Percentiles rank a stretch among this genome's conserved stretches.
These are phyloP conservation scores for Lamellibrachia columna DNA, from an alignment of 2,888 invertebrate genomes.

Conservation along the genomic window DNA sequence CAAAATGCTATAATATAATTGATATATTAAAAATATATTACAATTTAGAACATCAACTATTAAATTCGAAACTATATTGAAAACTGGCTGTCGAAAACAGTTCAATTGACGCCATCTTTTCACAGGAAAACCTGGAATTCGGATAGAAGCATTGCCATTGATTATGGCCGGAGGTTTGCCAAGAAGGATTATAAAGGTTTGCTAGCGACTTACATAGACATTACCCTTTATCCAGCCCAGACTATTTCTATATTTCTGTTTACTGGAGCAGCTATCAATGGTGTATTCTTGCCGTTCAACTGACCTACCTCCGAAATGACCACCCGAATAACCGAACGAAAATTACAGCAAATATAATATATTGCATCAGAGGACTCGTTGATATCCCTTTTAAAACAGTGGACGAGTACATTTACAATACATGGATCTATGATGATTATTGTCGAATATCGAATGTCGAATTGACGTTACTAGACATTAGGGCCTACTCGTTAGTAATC, in stretches of 20 bases:
- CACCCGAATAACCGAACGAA: not conserved
- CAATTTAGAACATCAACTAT: not conserved
- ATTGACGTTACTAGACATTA: too few species aligned
- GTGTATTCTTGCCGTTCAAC: not conserved
- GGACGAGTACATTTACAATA: not conserved
- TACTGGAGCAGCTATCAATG: not conserved
- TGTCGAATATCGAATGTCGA: too few species aligned
- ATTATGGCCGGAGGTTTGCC: constrained; percentile 3
- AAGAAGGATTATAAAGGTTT: constrained; percentile 16
- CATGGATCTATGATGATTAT: not conserved
- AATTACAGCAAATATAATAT: not conserved
- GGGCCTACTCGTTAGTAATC: too few species aligned
- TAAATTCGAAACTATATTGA: constrained; percentile 5
- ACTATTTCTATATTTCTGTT: not conserved
- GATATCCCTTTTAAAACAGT: not conserved
- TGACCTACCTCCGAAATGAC: not conserved
- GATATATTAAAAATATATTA: not conserved
- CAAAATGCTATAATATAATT: not conserved
- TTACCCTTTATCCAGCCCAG: not conserved
- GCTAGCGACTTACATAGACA: not conserved
- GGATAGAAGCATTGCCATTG: not conserved
- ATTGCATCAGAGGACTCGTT: not conserved
- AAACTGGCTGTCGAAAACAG: not conserved
- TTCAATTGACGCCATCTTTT: constrained; percentile 9
- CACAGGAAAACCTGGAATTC: constrained; percentile 13